phyloP scores from a whole-genome alignment of 2,797 vertebrate species.

The Trachops cirrhosus region DNA sequence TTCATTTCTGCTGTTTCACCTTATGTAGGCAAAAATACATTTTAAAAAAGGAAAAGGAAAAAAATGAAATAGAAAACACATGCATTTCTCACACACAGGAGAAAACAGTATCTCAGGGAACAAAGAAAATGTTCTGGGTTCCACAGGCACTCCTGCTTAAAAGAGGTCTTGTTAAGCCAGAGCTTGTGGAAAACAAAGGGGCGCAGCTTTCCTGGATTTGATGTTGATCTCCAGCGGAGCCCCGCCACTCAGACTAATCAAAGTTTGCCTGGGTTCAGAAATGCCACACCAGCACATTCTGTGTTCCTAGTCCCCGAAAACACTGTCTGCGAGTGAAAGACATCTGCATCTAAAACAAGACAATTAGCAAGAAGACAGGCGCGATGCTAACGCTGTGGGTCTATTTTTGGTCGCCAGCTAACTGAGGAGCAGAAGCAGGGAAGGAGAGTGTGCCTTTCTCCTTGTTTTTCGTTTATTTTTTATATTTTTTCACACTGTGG shows the following conservation, averaged over 20 bases:
- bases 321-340: slow-evolving; percentile 83
- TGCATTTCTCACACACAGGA: slow-evolving; percentile 30
- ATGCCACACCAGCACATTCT: slow-evolving; percentile 84
- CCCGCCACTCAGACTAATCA: slow-evolving; percentile 71
- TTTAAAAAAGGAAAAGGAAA: not conserved
- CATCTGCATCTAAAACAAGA: slow-evolving; percentile 85
- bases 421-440: slow-evolving; percentile 75
- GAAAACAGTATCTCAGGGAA: slow-evolving; percentile 64
- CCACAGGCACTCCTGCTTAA: slow-evolving; percentile 1
- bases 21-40: slow-evolving; percentile 54
- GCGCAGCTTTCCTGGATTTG: slow-evolving; percentile 68
- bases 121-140: slow-evolving; percentile 69
- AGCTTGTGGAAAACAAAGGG: slow-evolving; percentile 40
- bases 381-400: slow-evolving; percentile 73
- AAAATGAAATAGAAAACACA: not conserved
- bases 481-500: not conserved
- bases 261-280: slow-evolving; percentile 83
- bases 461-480: not conserved
- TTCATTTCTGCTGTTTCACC: slow-evolving; percentile 63
- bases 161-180: slow-evolving; percentile 67
- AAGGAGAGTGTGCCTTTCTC: slow-evolving; percentile 29
- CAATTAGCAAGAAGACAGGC: slow-evolving; percentile 84
- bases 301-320: slow-evolving; percentile 69
- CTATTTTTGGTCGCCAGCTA: slow-evolving; percentile 83
- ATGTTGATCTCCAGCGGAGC: slow-evolving; percentile 72